These are phyloP conservation scores for Corella eumyota DNA, from an alignment of 23 tunicate genomes.

Conservation along the genomic window DNA sequence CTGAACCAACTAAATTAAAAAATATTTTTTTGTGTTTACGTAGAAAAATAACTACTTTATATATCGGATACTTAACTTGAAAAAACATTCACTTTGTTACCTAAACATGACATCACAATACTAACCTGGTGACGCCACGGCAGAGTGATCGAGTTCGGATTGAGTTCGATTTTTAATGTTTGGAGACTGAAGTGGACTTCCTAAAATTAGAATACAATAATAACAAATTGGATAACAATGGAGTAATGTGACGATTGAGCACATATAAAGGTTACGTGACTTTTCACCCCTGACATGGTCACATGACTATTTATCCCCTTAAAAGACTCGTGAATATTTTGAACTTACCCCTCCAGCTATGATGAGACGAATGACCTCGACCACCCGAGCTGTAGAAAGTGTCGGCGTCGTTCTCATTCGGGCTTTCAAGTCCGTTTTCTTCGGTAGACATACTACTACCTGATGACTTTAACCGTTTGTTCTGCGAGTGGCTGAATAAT, in stretches of 20 bases:
- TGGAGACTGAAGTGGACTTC: conserved; percentile 84
- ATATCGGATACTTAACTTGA: too few species aligned
- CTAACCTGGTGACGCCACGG: conserved; percentile 49
- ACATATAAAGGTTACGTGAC: too few species aligned
- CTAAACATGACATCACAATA: not conserved
- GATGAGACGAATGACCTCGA: conserved; percentile 56
- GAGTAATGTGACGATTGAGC: too few species aligned
- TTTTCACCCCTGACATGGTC: too few species aligned
- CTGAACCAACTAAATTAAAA: too few species aligned
- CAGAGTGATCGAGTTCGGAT: conserved; percentile 39
- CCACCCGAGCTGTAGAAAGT: conserved; percentile 58
- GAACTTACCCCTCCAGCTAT: conserved; percentile 70
- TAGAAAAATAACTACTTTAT: too few species aligned
- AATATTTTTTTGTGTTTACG: too few species aligned
- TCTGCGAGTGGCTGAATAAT: conserved; percentile 42
- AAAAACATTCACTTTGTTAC: too few species aligned
- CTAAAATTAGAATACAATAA: conserved; percentile 25
- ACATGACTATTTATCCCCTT: too few species aligned
- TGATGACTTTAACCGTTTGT: conserved; percentile 81
- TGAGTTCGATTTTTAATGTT: conserved; percentile 25
- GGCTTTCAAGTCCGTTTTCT: conserved; percentile 86
- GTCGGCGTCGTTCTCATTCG: conserved; percentile 75
- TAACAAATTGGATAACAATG: too few species aligned
- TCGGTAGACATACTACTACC: conserved; percentile 88
- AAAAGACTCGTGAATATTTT: not conserved